Evolutionary conservation across 2,888 invertebrate genomes (phyloP), one percentile per base, ranked within the genome.

Genomic region (Acrobasis consociella): DNA sequence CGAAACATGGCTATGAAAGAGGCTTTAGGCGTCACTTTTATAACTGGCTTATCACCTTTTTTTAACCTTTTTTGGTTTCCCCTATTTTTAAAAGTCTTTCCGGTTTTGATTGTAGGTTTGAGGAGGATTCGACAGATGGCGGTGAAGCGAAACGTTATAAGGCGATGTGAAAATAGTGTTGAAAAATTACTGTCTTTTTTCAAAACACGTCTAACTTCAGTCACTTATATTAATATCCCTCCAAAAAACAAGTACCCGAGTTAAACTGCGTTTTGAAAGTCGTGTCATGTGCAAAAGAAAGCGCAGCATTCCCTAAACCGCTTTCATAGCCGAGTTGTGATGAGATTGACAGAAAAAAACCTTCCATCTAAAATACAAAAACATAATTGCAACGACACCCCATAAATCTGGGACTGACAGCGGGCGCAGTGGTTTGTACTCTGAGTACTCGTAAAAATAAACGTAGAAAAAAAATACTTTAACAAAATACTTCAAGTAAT

Each of bases 391-490:
- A 42, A 42, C 46, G 17, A 56, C 55, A 39, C 37, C 7, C n/a
- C 31, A 39, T 10, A 38, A 39, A 42, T n/a, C 42, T 17, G 13
- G 1, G 15, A 11, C 17, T 13, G 42, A 56, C 42, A 37, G 51
- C 51, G 16, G 15, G 16, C 51, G 52, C 63, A 63, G 55, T 65
- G 56, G 16, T 73, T 75, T 75, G 77, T 77, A 79, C 78, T 79
- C 65, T 70, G 51, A 77, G 76, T 77, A 78, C 77, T 70, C 69
- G 37, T 62, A 50, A 62, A 65, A 66, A 65, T 62, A 62, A 58
- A 65, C 61, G 22, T 46, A 49, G 42, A 62, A 58, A 55, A 67
- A 62, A 63, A 67, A 67, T 64, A 68, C 49, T 60, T 38, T 58
- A 62, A 58, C 50, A 63, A 67, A 66, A 66, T 64, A 65, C 64